Evolutionary conservation across 1,140 invertebrate species (phyloP).

Genomic region (Mactra quadrangularis): DNA sequence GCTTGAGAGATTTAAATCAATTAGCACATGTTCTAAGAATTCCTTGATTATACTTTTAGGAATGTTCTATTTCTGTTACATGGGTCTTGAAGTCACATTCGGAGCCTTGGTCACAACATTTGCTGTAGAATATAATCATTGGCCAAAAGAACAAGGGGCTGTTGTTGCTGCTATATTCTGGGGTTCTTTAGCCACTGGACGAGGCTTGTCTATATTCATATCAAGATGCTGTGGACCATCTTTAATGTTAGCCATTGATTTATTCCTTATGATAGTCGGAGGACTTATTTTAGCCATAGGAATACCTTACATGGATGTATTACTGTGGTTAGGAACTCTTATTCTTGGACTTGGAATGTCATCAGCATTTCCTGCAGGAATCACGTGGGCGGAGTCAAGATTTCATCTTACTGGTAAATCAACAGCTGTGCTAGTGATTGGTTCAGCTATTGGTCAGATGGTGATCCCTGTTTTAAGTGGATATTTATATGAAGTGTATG

Average conservation of each 20-base stretch:
- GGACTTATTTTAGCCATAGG: conserved; percentile 81
- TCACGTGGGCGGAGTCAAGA: conserved; percentile 85
- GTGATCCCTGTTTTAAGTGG: conserved; percentile 81
- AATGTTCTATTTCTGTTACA: conserved; percentile 84
- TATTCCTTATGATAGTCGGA: conserved; percentile 81
- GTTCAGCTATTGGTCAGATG: conserved; percentile 85
- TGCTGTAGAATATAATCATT: conserved; percentile 78
- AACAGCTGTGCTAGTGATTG: conserved; percentile 84
- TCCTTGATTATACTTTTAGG: conserved; percentile 79
- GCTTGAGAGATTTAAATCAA: conserved; percentile 7
- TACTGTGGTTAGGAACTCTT: conserved; percentile 77
- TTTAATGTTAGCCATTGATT: conserved; percentile 81
- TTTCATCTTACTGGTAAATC: conserved; percentile 84
- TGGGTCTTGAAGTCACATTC: conserved; percentile 84
- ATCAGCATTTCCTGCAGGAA: conserved; percentile 84
- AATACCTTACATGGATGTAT: conserved; percentile 70
- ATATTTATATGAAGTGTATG: conserved; percentile 77
- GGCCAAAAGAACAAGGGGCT: conserved; percentile 79
- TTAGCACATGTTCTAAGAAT: conserved; percentile 12
- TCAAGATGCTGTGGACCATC: conserved; percentile 80
- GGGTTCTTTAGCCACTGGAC: conserved; percentile 84
- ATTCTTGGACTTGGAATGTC: conserved; percentile 84
- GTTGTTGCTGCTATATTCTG: conserved; percentile 84
- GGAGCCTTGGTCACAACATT: conserved; percentile 84
- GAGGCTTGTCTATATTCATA: conserved; percentile 84